Conservation (phyloP, 2,113 vertebrate genomes). For the Forbesichthys papilliferus region DNA sequence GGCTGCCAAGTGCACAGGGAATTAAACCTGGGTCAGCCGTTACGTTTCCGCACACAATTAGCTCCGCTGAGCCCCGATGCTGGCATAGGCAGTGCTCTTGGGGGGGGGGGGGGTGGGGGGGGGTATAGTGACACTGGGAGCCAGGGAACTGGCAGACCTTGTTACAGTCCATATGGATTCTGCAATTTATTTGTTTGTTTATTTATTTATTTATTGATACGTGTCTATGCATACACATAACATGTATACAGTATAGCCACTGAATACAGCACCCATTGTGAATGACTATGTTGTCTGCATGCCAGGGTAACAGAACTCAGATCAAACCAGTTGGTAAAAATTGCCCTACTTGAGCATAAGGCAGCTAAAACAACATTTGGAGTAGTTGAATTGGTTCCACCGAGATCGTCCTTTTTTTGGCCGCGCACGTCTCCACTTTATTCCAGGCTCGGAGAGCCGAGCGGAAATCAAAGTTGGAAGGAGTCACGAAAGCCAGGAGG, state of each 20-base stretch:
- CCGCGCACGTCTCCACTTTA: background rate
- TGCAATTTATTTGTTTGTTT: background rate
- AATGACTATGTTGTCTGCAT: conserved; percentile 18
- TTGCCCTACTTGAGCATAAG: background rate
- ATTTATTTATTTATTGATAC: too few species aligned
- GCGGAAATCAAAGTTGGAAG: background rate
- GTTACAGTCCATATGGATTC: conserved; percentile 38
- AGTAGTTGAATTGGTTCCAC: background rate
- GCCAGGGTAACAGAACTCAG: conserved; percentile 35
- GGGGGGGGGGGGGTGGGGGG: conserved; percentile 45
- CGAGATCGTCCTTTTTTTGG: background rate
- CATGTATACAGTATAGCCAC: too few species aligned
- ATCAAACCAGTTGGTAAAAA: conserved; percentile 38
- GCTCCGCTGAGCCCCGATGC: conserved; percentile 59
- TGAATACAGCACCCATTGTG: too few species aligned
- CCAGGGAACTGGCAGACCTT: conserved; percentile 55
- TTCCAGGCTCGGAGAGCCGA: too few species aligned
- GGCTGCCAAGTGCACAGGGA: conserved; percentile 68
- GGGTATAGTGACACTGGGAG: conserved; percentile 45
- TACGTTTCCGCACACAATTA: conserved; percentile 76
- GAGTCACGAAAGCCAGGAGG: background rate
- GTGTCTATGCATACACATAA: too few species aligned
- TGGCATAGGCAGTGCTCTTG: conserved; percentile 56
- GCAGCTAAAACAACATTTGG: background rate
- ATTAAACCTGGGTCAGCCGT: conserved; percentile 77